Evolutionary conservation across 1,140 invertebrate genomes (phyloP).

Genomic region (Cephus cinctus): DNA sequence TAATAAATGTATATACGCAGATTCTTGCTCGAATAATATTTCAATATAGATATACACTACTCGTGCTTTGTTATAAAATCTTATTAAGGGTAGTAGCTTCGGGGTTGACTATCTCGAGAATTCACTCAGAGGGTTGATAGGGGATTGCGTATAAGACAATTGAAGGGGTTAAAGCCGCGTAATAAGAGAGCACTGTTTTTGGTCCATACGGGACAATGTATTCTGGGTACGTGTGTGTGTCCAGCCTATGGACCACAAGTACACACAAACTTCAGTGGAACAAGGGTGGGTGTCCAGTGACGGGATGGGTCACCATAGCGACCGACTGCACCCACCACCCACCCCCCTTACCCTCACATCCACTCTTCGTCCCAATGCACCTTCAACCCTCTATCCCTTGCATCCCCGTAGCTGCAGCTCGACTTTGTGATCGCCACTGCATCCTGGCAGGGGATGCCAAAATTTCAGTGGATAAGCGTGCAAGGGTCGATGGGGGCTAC

Average conservation of each 20-base stretch:
- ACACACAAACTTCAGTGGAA: conserved; percentile 22
- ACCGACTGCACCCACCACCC: conserved; percentile 54
- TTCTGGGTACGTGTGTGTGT: no score
- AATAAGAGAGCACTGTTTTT: conserved; percentile 56
- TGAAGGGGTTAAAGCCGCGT: conserved; percentile 49
- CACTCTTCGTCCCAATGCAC: conserved; percentile 15
- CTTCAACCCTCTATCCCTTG: conserved; percentile 11
- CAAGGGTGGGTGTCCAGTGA: conserved; percentile 50
- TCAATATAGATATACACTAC: no score
- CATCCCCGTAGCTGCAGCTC: conserved; percentile 44
- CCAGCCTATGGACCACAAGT: conserved; percentile 42
- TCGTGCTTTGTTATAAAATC: no score
- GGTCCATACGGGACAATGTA: conserved; percentile 48
- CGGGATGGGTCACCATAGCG: conserved; percentile 54
- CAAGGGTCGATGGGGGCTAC: no score
- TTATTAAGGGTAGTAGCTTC: no score
- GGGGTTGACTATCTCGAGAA: no score
- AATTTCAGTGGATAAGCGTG: conserved; percentile 38
- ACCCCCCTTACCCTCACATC: conserved; percentile 37
- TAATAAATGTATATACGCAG: no score
- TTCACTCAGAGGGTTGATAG: no score
- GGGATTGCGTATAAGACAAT: conserved; percentile 48
- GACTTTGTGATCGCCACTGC: conserved; percentile 45
- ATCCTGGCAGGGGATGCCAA: conserved; percentile 26
- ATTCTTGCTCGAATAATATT: no score